phyloP scores from a whole-genome alignment of 2,113 vertebrate genomes.

The Morphnarchus princeps region DNA sequence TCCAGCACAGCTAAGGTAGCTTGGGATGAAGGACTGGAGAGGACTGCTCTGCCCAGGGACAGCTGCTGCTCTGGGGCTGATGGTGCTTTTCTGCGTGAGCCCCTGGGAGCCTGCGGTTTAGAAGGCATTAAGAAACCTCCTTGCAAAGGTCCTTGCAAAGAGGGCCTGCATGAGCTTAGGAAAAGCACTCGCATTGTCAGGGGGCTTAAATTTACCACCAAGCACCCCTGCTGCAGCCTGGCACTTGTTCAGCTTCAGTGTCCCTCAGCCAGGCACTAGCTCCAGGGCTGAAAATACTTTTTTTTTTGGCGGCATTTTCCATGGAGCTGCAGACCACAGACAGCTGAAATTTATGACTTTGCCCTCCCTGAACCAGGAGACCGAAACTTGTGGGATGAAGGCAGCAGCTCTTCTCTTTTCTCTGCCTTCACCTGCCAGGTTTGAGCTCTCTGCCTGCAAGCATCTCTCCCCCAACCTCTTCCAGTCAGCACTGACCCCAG shows the following conservation, averaged over 20 bases:
- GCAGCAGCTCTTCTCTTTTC: background rate
- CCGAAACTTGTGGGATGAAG: rapidly evolving
- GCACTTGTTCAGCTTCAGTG: background rate
- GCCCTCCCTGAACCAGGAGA: background rate
- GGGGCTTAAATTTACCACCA: background rate
- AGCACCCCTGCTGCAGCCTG: background rate
- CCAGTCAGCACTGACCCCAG: background rate
- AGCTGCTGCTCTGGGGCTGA: background rate
- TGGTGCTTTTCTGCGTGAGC: rapidly evolving
- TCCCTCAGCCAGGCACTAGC: background rate
- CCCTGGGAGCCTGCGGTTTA: background rate
- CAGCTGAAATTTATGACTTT: background rate
- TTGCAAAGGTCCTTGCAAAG: background rate
- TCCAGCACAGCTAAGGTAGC: background rate
- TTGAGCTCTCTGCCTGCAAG: background rate
- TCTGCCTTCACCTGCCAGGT: background rate
- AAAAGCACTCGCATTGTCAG: rapidly evolving
- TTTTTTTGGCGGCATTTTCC: background rate
- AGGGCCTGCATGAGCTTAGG: background rate
- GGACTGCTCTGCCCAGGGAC: background rate
- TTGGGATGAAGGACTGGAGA: background rate
- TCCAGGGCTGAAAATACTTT: background rate
- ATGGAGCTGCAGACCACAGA: background rate
- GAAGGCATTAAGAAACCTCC: background rate
- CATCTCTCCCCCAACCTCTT: background rate